Conservation (phyloP, 2,113 vertebrate species). For the Maccullochella peelii region DNA sequence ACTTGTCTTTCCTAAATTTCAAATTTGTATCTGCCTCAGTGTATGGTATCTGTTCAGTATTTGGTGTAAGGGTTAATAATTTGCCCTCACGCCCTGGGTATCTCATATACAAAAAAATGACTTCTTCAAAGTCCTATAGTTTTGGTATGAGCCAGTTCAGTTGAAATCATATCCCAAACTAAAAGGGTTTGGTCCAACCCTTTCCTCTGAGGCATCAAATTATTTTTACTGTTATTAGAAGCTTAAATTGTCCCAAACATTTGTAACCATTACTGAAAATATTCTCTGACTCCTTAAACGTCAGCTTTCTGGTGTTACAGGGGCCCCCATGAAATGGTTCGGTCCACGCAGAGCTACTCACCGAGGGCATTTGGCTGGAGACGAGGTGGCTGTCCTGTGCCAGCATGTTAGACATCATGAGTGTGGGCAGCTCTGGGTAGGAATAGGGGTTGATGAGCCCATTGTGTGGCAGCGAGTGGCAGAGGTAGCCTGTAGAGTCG, state of each 20-base stretch:
- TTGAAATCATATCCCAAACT: background rate
- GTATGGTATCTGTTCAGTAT: background rate
- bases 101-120: background rate
- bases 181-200: background rate
- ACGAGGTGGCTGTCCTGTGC: conserved; percentile 96
- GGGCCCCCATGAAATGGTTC: background rate
- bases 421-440: conserved; percentile 96
- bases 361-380: conserved; percentile 95
- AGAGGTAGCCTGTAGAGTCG: conserved; percentile 93
- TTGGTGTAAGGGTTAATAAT: background rate
- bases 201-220: conserved; percentile 3
- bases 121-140: background rate
- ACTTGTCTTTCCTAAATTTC: background rate
- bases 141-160: background rate
- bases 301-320: background rate
- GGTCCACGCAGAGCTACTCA: conserved; percentile 84
- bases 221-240: background rate
- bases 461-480: conserved; percentile 93
- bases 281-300: background rate
- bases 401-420: conserved; percentile 99
- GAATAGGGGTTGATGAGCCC: conserved; percentile 96
- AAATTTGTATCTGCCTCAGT: background rate
- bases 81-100: background rate
- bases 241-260: conserved; percentile 4
- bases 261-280: background rate